Evolutionary conservation across 2,888 invertebrate species (phyloP), one percentile per base, ranked within the genome.

Genomic region (Erebia epiphron): DNA sequence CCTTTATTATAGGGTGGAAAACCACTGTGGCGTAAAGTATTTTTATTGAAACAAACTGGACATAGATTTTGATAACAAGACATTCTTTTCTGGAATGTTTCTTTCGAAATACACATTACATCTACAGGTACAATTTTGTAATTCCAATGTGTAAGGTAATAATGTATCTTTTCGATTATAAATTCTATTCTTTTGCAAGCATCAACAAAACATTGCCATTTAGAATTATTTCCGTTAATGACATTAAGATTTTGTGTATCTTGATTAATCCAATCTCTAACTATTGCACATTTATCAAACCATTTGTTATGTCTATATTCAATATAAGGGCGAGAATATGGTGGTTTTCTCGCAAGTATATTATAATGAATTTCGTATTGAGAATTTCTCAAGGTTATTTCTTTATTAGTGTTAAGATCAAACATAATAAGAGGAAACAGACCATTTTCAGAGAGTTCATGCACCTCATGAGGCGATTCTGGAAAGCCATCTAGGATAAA

Each of bases 401-500:
- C 78, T 73, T 86, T 80, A 52, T 84, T 79, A 11, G 91, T 84
- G 66, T 85, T 79, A 16, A 95, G 80, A 80, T 95, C 94, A 63
- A 96, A 85, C 5, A 95, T 85, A 61, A 95, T 80, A 81, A 93
- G 90, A 0, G 96, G 95, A 71, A 94, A 92, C n/a, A 95, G 79
- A 43, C 94, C 94, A 26, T 89, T 72, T 75, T 87, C 89, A 4
- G 86, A 84, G 21, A 95, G 81, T 76, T 92, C 87, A 75, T 87
- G 85, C 13, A 93, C 88, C 82, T 95, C 94, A 58, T 86, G 79
- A n/a, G 91, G 84, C 26, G 85, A 86, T 69, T 89, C 86, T 5
- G 95, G 95, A 82, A 95, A 94, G 1, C 95, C 96, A 79, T 96
- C 96, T 68, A 95, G 88, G 14, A 96, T 83, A 79, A 93, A 91